These are phyloP conservation scores for Ophioderma brevispina DNA, from an alignment of 35 echinoderm and acorn worm species.

Conservation along the genomic window DNA sequence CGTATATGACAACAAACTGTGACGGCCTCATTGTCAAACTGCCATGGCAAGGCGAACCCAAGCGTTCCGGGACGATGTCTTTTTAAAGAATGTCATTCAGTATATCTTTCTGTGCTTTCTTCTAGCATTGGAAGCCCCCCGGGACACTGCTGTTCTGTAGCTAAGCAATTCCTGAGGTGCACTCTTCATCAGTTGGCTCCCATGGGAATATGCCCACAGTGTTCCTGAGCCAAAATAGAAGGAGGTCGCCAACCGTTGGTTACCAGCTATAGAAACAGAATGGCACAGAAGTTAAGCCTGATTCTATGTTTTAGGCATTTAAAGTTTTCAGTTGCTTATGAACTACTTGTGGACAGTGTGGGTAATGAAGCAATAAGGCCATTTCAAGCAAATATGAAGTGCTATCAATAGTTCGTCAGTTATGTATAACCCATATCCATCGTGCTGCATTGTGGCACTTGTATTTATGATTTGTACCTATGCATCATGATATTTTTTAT, in stretches of 20 bases:
- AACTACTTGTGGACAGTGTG: neutral
- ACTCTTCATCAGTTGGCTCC: slow-evolving; percentile 91
- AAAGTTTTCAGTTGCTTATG: neutral
- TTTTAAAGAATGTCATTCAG: too few species aligned
- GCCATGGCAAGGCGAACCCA: too few species aligned
- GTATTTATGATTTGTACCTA: too few species aligned
- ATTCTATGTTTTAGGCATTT: neutral
- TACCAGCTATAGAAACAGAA: neutral
- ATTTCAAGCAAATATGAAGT: too few species aligned
- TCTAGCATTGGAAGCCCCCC: slow-evolving; percentile 82
- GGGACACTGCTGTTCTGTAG: slow-evolving; percentile 85
- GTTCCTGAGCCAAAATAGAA: slow-evolving; percentile 91
- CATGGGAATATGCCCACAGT: slow-evolving; percentile 83
- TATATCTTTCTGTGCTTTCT: too few species aligned
- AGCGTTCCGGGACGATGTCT: too few species aligned
- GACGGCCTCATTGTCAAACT: too few species aligned
- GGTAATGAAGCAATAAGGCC: too few species aligned
- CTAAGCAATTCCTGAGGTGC: slow-evolving; percentile 95
- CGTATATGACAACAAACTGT: too few species aligned
- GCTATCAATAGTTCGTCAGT: neutral
- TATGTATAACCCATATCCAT: too few species aligned
- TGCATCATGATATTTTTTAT: too few species aligned
- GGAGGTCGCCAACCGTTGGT: slow-evolving; percentile 24
- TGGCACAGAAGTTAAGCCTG: neutral
- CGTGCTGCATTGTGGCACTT: too few species aligned